Evolutionary conservation across 2,888 invertebrate genomes (phyloP).

Genomic region (Platycheirus albimanus): DNA sequence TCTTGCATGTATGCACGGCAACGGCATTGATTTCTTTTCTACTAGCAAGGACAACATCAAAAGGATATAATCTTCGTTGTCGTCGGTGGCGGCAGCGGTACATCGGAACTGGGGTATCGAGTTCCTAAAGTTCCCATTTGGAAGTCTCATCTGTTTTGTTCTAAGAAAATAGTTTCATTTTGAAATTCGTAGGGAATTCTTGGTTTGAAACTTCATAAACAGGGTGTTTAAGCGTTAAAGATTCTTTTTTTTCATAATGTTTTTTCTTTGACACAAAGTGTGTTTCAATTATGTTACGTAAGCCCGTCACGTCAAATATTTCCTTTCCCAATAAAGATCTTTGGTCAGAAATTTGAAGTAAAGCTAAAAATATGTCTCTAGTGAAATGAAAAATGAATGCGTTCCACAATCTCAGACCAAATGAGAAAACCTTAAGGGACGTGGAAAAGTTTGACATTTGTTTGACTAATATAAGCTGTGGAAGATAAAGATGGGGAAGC

Average conservation of each 20-base stretch:
- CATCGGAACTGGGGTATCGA: background rate
- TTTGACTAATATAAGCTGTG: too few species aligned
- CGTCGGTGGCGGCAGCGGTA: background rate
- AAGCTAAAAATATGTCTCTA: too few species aligned
- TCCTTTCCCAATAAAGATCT: too few species aligned
- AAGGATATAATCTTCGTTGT: background rate
- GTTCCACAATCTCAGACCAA: too few species aligned
- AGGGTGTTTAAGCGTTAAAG: background rate
- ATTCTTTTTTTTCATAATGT: background rate
- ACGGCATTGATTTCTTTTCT: slow-evolving; percentile 59
- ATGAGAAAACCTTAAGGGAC: too few species aligned
- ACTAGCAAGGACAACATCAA: background rate
- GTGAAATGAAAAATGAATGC: too few species aligned
- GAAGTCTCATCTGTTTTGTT: slow-evolving; percentile 60
- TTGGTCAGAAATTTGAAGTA: too few species aligned
- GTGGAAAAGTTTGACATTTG: too few species aligned
- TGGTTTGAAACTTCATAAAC: slow-evolving; percentile 15
- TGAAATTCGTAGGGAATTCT: slow-evolving; percentile 13
- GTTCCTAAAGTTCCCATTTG: slow-evolving; percentile 34
- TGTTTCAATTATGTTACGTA: too few species aligned
- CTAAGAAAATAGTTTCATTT: slow-evolving; percentile 53
- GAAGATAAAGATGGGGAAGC: too few species aligned
- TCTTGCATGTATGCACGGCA: slow-evolving; percentile 21
- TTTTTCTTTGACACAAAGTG: too few species aligned
- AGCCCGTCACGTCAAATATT: too few species aligned